A percentile compares a stretch with the other conserved stretches of the same genome.
Evolutionary conservation across 1,140 invertebrate genomes (phyloP).

Genomic region (Sipha flava): DNA sequence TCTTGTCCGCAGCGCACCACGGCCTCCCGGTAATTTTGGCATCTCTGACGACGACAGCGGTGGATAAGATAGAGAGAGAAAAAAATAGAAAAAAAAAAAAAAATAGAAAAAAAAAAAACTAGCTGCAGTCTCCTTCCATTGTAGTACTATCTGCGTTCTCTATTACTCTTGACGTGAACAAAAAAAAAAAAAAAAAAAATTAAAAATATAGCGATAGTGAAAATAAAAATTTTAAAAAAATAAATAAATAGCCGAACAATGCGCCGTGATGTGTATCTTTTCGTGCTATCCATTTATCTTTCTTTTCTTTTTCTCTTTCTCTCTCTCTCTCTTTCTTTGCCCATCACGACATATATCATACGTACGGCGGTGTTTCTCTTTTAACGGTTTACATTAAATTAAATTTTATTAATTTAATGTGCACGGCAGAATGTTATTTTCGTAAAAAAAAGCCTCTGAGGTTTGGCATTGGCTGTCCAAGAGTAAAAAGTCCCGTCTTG

Average conservation of each 20-base stretch:
- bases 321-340: not conserved
- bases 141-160: too few species aligned
- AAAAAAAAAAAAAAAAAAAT: too few species aligned
- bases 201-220: too few species aligned
- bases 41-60: not conserved
- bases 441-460: not conserved
- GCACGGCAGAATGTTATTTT: not conserved
- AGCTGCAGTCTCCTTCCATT: too few species aligned
- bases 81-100: not conserved
- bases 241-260: too few species aligned
- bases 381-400: not conserved
- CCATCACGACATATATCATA: too few species aligned
- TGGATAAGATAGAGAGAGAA: not conserved
- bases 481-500: not conserved
- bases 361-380: not conserved
- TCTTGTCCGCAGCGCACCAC: not conserved
- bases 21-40: conserved; percentile 10
- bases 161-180: too few species aligned
- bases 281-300: too few species aligned
- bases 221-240: too few species aligned
- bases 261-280: too few species aligned
- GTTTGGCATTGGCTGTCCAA: not conserved
- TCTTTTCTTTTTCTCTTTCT: not conserved
- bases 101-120: not conserved
- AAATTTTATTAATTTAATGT: not conserved